These are phyloP conservation scores for Cepphus grylle DNA, from an alignment of 2,113 vertebrate genomes.

Conservation along the genomic window DNA sequence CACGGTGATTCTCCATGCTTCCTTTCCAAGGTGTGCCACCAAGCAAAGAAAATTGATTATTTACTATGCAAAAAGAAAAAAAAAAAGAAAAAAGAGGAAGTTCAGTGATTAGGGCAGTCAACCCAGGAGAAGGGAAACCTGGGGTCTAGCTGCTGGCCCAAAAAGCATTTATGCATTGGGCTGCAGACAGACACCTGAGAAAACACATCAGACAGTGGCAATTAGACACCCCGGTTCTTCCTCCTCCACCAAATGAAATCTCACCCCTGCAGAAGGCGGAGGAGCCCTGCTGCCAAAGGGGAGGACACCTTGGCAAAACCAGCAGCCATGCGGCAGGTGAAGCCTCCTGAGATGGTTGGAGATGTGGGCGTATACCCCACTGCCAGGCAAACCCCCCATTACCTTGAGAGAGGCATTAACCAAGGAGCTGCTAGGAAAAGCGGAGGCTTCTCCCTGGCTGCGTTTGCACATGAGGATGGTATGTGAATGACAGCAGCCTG, in stretches of 20 bases:
- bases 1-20: fast-evolving
- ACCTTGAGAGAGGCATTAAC: background rate
- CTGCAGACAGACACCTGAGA: background rate
- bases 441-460: background rate
- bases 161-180: background rate
- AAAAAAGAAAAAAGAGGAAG: background rate
- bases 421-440: background rate
- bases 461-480: fast-evolving
- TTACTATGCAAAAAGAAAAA: background rate
- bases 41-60: background rate
- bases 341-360: background rate
- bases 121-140: background rate
- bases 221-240: background rate
- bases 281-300: background rate
- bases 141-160: background rate
- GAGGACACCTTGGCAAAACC: background rate
- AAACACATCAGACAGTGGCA: background rate
- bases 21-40: background rate
- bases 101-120: background rate
- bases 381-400: background rate
- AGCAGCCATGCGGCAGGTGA: background rate
- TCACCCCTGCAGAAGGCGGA: background rate
- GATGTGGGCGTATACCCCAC: background rate
- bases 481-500: background rate
- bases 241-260: background rate